phyloP scores from a whole-genome alignment of 2,113 vertebrate species.

The Ginglymostoma cirratum region DNA sequence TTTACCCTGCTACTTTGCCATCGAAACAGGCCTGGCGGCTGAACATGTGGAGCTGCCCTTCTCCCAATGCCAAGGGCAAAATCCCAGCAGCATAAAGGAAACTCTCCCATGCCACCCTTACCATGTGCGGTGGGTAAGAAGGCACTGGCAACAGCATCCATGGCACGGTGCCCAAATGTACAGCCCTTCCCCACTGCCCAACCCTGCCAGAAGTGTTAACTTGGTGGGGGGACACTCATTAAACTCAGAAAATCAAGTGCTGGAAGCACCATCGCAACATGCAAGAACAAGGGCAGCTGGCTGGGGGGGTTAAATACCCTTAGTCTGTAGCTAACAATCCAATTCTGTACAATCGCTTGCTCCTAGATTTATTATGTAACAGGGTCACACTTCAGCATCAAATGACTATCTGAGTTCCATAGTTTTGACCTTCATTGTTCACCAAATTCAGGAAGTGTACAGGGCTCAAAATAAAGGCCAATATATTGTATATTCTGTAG shows the following conservation, averaged over 20 bases:
- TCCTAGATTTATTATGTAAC: neutral
- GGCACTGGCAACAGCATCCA: no score
- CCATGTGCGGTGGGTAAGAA: no score
- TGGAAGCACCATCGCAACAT: neutral
- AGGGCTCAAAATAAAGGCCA: neutral
- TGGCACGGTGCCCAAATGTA: no score
- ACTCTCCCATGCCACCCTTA: no score
- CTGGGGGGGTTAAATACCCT: neutral
- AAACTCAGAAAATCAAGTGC: neutral
- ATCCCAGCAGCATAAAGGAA: neutral
- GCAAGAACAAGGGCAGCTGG: neutral
- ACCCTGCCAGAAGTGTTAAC: no score
- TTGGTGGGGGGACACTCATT: no score
- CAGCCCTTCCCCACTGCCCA: no score
- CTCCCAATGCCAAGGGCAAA: neutral
- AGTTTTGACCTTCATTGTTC: neutral
- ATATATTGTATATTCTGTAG: no score
- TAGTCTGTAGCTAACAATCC: neutral
- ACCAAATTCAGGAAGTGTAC: neutral
- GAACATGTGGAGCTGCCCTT: neutral
- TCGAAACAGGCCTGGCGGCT: neutral
- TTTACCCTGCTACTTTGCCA: neutral
- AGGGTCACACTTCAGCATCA: neutral
- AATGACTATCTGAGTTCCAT: neutral
- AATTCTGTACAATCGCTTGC: neutral